Percentiles rank a stretch among this genome's conserved stretches.
Conservation (phyloP, 2,113 vertebrate genomes). For the Glaucomys volans region DNA sequence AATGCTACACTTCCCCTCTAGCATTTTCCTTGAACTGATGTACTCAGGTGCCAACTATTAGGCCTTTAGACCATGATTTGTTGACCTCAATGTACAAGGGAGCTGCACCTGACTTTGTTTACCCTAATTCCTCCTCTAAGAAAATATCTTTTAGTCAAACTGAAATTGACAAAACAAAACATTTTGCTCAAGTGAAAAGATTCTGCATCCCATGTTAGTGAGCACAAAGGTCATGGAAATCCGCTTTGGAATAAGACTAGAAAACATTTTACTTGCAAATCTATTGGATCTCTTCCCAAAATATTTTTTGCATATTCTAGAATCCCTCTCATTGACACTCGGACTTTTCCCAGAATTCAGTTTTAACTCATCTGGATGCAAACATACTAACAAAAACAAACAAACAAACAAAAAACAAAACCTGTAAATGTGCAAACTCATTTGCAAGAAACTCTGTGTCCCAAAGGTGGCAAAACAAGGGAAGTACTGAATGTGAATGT, state of each 20-base stretch:
- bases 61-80: background rate
- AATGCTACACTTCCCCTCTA: background rate
- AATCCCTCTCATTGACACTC: background rate
- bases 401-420: background rate
- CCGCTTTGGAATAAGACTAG: slow-evolving; percentile 5
- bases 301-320: background rate
- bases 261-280: slow-evolving; percentile 62
- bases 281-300: background rate
- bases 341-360: background rate
- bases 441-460: slow-evolving; percentile 63
- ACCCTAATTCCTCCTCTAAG: background rate
- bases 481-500: background rate
- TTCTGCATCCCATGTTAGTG: background rate
- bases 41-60: background rate
- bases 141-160: background rate
- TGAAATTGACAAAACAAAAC: background rate
- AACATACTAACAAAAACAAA: background rate
- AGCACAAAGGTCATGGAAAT: slow-evolving; percentile 48
- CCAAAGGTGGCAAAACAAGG: background rate
- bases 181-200: background rate
- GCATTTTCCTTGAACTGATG: background rate
- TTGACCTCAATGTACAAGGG: background rate
- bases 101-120: background rate
- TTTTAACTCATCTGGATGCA: slow-evolving; percentile 25
- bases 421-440: slow-evolving; percentile 43